Percentiles rank a stretch among this genome's conserved stretches.
Conservation (phyloP, 2,888 invertebrate genomes). For the Pseudanteris insignis region DNA sequence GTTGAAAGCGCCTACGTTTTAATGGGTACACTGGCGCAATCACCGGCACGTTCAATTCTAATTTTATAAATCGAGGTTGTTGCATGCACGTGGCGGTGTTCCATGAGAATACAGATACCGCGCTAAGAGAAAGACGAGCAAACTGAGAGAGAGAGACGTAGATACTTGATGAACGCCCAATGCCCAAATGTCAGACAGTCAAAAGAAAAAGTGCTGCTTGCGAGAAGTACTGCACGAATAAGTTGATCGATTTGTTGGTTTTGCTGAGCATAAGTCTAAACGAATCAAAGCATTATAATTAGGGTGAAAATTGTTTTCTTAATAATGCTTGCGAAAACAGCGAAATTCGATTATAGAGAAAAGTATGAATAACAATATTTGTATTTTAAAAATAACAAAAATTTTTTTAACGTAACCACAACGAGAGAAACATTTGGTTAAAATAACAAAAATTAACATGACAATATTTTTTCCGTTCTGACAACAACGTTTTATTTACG, state of each 20-base stretch:
- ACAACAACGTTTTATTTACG: too few relatives aligned
- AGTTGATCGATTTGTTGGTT: slow-evolving; percentile 22
- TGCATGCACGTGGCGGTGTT: slow-evolving; percentile 43
- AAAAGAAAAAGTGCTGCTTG: slow-evolving; percentile 32
- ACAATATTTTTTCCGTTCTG: too few relatives aligned
- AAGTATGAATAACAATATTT: too few relatives aligned
- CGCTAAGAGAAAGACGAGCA: slow-evolving; percentile 28
- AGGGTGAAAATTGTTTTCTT: too few relatives aligned
- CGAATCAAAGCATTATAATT: too few relatives aligned
- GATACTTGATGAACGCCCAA: slow-evolving; percentile 30
- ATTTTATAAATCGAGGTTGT: slow-evolving; percentile 48
- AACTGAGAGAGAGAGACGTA: slow-evolving; percentile 18
- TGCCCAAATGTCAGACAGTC: slow-evolving; percentile 41
- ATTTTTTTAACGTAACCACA: too few relatives aligned
- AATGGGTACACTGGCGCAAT: slow-evolving; percentile 41
- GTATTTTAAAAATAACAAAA: slow-evolving; percentile 2
- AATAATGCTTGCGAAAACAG: too few relatives aligned
- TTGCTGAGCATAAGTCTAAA: too few relatives aligned
- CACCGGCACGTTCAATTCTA: slow-evolving; percentile 51
- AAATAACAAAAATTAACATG: too few relatives aligned
- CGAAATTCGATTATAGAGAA: too few relatives aligned
- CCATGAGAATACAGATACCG: slow-evolving; percentile 30
- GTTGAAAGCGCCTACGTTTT: slow-evolving; percentile 47
- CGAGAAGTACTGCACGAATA: slow-evolving; percentile 28
- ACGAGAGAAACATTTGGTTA: too few relatives aligned